Evolutionary conservation across 2,888 invertebrate species (phyloP).

Genomic region (Hoplodrina ambigua): DNA sequence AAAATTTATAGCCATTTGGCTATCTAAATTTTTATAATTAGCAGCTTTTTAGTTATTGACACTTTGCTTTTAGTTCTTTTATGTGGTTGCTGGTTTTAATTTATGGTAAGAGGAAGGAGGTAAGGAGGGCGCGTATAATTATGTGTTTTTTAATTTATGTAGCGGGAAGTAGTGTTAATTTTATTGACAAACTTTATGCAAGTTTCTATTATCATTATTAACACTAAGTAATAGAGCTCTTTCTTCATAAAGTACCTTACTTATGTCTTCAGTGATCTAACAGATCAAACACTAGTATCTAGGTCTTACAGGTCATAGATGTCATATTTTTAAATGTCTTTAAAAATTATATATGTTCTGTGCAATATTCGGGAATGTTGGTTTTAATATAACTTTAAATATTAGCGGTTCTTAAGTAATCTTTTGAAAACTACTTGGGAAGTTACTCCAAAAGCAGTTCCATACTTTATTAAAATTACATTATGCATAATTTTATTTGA

Average conservation of each 20-base stretch:
- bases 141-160: not conserved
- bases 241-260: too few relatives aligned
- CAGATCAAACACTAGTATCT: too few relatives aligned
- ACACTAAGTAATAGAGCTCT: too few relatives aligned
- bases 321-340: too few relatives aligned
- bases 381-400: slow-evolving; percentile 1
- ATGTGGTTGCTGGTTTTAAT: slow-evolving; percentile 26
- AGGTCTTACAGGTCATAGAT: too few relatives aligned
- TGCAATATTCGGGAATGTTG: not conserved
- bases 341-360: not conserved
- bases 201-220: too few relatives aligned
- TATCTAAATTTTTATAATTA: slow-evolving; percentile 57
- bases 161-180: not conserved
- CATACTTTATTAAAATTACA: slow-evolving; percentile 31
- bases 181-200: too few relatives aligned
- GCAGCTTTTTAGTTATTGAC: slow-evolving; percentile 60
- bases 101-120: slow-evolving; percentile 7
- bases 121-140: not conserved
- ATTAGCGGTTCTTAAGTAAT: slow-evolving; percentile 12
- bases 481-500: slow-evolving; percentile 27
- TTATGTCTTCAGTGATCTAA: too few relatives aligned
- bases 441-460: not conserved
- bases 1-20: slow-evolving; percentile 57
- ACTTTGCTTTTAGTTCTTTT: slow-evolving; percentile 39
- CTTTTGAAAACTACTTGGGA: slow-evolving; percentile 20